phyloP scores from a whole-genome alignment of 2,113 vertebrate species.

The Penelope pileata region DNA sequence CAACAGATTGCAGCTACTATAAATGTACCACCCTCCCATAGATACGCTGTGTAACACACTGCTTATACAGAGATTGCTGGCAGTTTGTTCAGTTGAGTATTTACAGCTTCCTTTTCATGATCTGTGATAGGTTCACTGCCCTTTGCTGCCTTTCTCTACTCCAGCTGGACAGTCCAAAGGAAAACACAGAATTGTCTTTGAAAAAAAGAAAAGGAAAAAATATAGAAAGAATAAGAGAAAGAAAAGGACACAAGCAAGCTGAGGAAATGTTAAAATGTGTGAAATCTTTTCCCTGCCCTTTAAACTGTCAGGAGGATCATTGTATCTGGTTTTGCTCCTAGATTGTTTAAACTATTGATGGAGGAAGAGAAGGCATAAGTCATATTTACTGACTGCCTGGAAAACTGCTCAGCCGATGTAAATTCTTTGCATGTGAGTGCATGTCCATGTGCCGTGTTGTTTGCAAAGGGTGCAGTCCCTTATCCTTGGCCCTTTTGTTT shows the following conservation, averaged over 20 bases:
- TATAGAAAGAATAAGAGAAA: background rate
- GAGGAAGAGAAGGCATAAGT: conserved; percentile 55
- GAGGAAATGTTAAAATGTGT: background rate
- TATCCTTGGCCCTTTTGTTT: conserved; percentile 69
- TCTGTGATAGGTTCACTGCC: background rate
- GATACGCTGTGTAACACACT: background rate
- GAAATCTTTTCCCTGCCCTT: background rate
- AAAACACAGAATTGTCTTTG: background rate
- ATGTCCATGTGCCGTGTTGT: conserved; percentile 48
- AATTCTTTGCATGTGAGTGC: conserved; percentile 68
- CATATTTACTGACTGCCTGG: conserved; percentile 58
- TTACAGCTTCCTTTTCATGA: background rate
- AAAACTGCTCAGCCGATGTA: conserved; percentile 26
- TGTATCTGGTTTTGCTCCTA: conserved; percentile 9
- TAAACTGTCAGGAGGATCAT: background rate
- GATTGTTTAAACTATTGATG: conserved; percentile 53
- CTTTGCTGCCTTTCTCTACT: background rate
- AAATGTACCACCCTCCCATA: background rate
- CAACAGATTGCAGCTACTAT: background rate
- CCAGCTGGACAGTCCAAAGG: background rate
- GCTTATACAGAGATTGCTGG: conserved; percentile 1
- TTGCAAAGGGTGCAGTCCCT: conserved; percentile 68
- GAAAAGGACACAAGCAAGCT: background rate
- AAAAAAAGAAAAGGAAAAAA: background rate
- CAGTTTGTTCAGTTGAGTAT: background rate